Base-by-base conservation (phyloP, 2,888 invertebrate species). In the Phyto melanocephala region DNA sequence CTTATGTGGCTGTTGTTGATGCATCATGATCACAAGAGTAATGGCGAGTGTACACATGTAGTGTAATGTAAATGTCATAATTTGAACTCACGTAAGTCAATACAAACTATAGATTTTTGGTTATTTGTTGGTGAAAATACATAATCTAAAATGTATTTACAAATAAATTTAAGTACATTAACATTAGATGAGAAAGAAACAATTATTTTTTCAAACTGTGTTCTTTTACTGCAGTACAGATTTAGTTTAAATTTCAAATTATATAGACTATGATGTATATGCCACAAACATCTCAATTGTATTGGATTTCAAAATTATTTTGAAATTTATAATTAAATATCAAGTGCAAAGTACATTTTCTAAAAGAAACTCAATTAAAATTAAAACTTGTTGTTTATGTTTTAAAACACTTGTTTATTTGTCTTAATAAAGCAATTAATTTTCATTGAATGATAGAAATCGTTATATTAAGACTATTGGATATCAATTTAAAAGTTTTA, bases 31-130 rank as follows among this genome's bases (percentile, higher is more conserved):
- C 81, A 50, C 35, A 62, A 47, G 40, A 54, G 62, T 68, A 74
- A 63, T 75, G 65, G 15, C 33, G 52, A 50, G 22, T 62, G 15
- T 58, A 28, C 28, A 28, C 4, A 40, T 40, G 22, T 40, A 68
- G 67, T 60, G 35, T 60, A 15, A 33, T 58, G 60, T 71, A 65
- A 71, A 75, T 79, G 82, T 82, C 79, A 82, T 71, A 58, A 71
- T 47, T n/a, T 82, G 82, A 82, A 82, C 82, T 82, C 82, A 82
- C 82, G 82, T 82, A 79, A 75, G 60, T 79, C 22, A 17, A 33
- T 40, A 54, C 68, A 77, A 77, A 72, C 50, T 67, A 17, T 13
- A 52, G 58, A 52, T 58, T 72, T 71, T 24, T 33, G 20, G 20
- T 60, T 37, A 47, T n/a, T 63, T 74, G 45, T 71, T 78, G 45